phyloP scores from a whole-genome alignment of 1,140 invertebrate genomes.

The Drosophila cardini region DNA sequence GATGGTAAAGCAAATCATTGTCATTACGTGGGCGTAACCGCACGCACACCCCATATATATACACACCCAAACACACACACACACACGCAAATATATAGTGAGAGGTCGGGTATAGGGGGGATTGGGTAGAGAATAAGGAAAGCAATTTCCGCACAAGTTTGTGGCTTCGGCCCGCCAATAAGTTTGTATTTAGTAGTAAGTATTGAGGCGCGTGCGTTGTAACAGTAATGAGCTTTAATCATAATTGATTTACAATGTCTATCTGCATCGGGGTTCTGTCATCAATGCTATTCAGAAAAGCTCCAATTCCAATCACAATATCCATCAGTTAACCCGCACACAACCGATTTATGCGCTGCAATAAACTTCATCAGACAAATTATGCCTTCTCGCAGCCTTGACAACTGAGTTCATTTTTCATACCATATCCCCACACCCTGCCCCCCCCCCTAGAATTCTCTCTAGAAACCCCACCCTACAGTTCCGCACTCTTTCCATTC shows the following conservation, averaged over 20 bases:
- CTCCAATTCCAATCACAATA: constrained; percentile 33
- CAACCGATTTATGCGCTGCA: constrained; percentile 73
- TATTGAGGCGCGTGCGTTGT: constrained; percentile 51
- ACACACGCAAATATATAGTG: constrained; percentile 6
- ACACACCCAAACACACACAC: constrained; percentile 7
- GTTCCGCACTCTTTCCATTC: not conserved
- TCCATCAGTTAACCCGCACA: constrained; percentile 43
- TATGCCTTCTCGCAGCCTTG: constrained; percentile 47
- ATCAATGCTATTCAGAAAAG: constrained; percentile 54
- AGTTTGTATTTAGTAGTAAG: constrained; percentile 42
- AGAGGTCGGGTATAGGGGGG: not conserved
- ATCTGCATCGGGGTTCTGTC: constrained; percentile 39
- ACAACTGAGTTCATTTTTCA: constrained; percentile 73
- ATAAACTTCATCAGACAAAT: constrained; percentile 76
- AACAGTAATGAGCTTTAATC: constrained; percentile 80
- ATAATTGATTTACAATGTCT: constrained; percentile 78
- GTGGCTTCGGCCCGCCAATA: constrained; percentile 51
- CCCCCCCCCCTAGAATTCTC: not conserved
- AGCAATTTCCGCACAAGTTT: constrained; percentile 75
- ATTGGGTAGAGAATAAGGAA: constrained; percentile 6
- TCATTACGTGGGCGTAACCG: constrained; percentile 68
- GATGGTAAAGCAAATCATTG: constrained; percentile 74
- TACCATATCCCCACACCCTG: constrained; percentile 2
- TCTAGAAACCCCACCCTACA: not conserved
- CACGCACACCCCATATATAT: constrained; percentile 37